These are phyloP conservation scores for Hirtodrosophila alboralis DNA, from an alignment of 2,888 invertebrate genomes.

Conservation along the genomic window DNA sequence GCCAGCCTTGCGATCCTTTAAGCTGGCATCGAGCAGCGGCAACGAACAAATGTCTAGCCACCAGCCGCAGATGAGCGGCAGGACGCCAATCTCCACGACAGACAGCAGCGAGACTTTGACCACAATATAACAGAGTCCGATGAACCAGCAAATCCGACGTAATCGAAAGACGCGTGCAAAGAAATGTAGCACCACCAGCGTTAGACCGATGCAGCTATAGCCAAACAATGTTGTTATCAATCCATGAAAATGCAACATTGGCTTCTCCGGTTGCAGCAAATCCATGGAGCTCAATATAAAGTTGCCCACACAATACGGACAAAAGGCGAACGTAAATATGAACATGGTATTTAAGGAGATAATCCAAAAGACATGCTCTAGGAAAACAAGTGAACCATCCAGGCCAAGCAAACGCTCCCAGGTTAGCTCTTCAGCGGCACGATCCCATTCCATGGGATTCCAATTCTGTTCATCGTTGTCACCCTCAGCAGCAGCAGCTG, in stretches of 20 bases:
- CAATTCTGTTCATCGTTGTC: constrained; percentile 89
- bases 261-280: constrained; percentile 82
- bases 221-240: constrained; percentile 96
- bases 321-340: constrained; percentile 98
- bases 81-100: constrained; percentile 98
- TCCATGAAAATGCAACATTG: constrained; percentile 94
- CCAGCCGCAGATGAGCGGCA: constrained; percentile 99
- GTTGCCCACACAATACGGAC: constrained; percentile 97
- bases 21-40: constrained; percentile 92
- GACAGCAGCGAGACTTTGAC: constrained; percentile 95
- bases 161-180: constrained; percentile 92
- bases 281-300: constrained; percentile 90
- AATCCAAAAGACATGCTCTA: constrained; percentile 99
- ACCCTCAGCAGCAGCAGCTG: constrained; percentile 83
- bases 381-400: constrained; percentile 97
- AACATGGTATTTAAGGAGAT: constrained; percentile 98
- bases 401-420: constrained; percentile 98
- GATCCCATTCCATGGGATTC: constrained; percentile 99
- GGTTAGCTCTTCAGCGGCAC: constrained; percentile 98
- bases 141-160: constrained; percentile 91
- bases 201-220: constrained; percentile 94
- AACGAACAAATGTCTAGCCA: constrained; percentile 99
- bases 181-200: constrained; percentile 92
- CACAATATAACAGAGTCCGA: constrained; percentile 95
- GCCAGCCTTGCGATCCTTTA: constrained; percentile 93